Conservation (phyloP, 2,113 vertebrate genomes). For the Campylomormyrus tamandua region DNA sequence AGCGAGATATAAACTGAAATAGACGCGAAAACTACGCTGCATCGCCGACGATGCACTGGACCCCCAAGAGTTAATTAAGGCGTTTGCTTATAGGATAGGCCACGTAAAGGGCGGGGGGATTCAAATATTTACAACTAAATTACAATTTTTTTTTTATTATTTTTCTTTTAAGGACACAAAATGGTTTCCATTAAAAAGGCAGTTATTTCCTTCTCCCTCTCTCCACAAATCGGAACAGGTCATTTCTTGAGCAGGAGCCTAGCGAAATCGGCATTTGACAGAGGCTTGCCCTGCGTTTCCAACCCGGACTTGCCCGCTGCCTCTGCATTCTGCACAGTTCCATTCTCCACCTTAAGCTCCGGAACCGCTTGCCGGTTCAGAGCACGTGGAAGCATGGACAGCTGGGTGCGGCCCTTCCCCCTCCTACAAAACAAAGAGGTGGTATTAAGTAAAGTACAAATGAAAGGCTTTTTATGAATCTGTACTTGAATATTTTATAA, state of each 20-base stretch:
- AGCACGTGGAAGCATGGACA: slow-evolving; percentile 81
- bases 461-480: not conserved
- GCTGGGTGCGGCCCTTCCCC: slow-evolving; percentile 86
- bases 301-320: slow-evolving; percentile 26
- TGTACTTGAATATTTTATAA: not conserved
- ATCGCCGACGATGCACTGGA: too few relatives aligned
- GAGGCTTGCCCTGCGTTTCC: slow-evolving; percentile 56
- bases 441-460: not conserved
- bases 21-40: too few relatives aligned
- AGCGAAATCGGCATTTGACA: slow-evolving; percentile 95
- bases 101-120: slow-evolving; percentile 19
- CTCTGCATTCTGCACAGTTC: slow-evolving; percentile 52
- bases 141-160: slow-evolving; percentile 31
- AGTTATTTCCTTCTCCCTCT: slow-evolving; percentile 43
- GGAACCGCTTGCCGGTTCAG: slow-evolving; percentile 66
- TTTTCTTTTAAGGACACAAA: slow-evolving; percentile 64
- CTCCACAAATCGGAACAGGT: slow-evolving; percentile 20
- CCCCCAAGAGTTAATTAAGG: slow-evolving; percentile 52
- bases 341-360: slow-evolving; percentile 69
- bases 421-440: slow-evolving; percentile 56
- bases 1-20: too few relatives aligned
- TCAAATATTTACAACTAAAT: slow-evolving; percentile 37
- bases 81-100: slow-evolving; percentile 39
- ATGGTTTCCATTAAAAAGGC: slow-evolving; percentile 64
- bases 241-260: slow-evolving; percentile 86